Percentiles rank a stretch among this genome's conserved stretches.
phyloP scores from a whole-genome alignment of 2,113 vertebrate species.

The Thunnus thynnus region DNA sequence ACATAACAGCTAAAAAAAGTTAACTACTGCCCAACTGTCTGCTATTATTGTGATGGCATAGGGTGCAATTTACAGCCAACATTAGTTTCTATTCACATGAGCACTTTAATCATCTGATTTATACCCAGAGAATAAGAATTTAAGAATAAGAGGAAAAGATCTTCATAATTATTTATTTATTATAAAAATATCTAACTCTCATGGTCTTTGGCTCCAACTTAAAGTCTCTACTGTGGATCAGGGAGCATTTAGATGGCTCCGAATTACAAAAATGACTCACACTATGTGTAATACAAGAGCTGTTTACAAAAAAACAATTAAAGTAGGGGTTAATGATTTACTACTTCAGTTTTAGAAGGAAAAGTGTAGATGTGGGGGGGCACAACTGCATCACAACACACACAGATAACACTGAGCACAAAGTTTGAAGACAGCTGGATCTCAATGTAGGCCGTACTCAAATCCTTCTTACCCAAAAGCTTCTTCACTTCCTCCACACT shows the following conservation, averaged over 20 bases:
- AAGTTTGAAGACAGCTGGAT: slow-evolving; percentile 39
- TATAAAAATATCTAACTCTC: neutral
- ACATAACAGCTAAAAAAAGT: neutral
- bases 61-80: neutral
- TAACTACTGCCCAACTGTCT: neutral
- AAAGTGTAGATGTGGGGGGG: neutral
- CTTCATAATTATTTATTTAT: no score
- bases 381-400: slow-evolving; percentile 9
- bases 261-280: neutral
- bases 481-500: slow-evolving; percentile 87
- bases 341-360: neutral
- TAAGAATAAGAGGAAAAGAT: neutral
- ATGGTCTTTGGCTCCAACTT: neutral
- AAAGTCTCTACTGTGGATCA: neutral
- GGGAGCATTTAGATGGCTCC: neutral
- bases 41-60: neutral
- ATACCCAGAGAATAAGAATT: neutral
- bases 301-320: neutral
- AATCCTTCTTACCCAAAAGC: slow-evolving; percentile 81
- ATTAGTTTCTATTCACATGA: no score
- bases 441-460: neutral
- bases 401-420: neutral
- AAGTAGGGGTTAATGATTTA: neutral
- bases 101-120: neutral
- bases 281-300: neutral